These are phyloP conservation scores for Mustelus asterias DNA, from an alignment of 2,113 vertebrate species.

Conservation along the genomic window DNA sequence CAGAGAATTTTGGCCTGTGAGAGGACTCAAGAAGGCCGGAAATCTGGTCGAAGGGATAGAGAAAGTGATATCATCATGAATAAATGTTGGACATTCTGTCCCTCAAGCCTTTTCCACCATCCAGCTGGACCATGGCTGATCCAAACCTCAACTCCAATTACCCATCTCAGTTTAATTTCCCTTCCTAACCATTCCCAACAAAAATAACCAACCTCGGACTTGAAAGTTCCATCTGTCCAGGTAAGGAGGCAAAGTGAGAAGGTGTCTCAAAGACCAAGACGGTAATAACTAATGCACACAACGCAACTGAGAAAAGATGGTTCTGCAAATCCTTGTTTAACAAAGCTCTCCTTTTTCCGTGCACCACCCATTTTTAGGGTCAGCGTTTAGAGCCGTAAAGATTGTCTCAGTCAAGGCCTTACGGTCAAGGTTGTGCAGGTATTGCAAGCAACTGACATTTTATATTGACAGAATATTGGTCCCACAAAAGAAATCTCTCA, in stretches of 20 bases:
- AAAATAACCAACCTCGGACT: neutral
- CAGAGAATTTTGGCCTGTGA: too few species aligned
- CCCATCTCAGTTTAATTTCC: neutral
- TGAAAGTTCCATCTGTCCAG: neutral
- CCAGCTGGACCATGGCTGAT: neutral
- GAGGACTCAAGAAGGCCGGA: neutral
- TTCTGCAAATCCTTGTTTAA: neutral
- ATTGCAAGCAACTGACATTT: neutral
- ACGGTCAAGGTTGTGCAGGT: neutral
- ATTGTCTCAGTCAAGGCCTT: neutral
- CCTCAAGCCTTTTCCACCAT: neutral
- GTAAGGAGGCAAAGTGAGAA: neutral
- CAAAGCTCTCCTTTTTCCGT: neutral
- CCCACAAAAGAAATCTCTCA: neutral
- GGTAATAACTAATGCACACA: neutral
- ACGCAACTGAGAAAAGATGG: neutral
- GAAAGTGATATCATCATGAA: neutral
- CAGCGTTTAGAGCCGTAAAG: neutral
- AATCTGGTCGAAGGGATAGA: too few species aligned
- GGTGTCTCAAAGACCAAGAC: neutral
- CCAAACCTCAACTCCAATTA: neutral
- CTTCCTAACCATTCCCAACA: neutral
- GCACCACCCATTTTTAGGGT: neutral
- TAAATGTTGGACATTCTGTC: neutral
- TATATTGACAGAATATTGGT: neutral